Evolutionary conservation across 1,140 invertebrate genomes (phyloP).

Genomic region (Diorhabda carinulata): DNA sequence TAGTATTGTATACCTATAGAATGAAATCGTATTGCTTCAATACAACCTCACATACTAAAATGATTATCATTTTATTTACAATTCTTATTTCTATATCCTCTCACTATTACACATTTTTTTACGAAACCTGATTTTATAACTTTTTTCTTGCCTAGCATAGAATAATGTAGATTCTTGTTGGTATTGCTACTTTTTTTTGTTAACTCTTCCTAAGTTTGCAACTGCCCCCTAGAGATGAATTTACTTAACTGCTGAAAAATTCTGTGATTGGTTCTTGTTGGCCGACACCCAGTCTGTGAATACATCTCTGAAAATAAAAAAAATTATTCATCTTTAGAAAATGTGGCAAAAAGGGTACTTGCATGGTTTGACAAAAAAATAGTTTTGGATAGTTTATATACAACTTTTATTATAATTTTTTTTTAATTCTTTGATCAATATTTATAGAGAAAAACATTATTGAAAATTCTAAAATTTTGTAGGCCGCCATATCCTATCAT

Average conservation of each 20-base stretch:
- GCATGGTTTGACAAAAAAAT: too few relatives aligned
- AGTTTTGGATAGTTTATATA: too few relatives aligned
- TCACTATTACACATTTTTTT: slow-evolving; percentile 35
- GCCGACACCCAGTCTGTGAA: slow-evolving; percentile 85
- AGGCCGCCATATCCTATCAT: too few relatives aligned
- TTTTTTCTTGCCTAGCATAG: slow-evolving; percentile 26
- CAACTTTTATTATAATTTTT: too few relatives aligned
- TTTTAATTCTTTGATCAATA: too few relatives aligned
- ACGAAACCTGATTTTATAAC: neutral
- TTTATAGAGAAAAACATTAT: too few relatives aligned
- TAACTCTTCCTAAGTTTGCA: slow-evolving; percentile 23
- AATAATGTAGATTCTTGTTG: slow-evolving; percentile 15
- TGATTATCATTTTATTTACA: slow-evolving; percentile 46
- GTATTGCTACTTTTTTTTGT: slow-evolving; percentile 27
- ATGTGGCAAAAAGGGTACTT: too few relatives aligned
- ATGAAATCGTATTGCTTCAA: slow-evolving; percentile 43
- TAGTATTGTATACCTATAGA: slow-evolving; percentile 34
- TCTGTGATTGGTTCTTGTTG: slow-evolving; percentile 68
- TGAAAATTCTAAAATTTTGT: too few relatives aligned
- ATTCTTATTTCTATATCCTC: slow-evolving; percentile 30
- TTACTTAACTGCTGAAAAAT: slow-evolving; percentile 60
- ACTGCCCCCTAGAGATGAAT: slow-evolving; percentile 26
- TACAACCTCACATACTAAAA: slow-evolving; percentile 38
- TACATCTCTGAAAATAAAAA: slow-evolving; percentile 71
- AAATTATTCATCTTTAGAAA: slow-evolving; percentile 13